Base-by-base conservation (phyloP, 2,888 invertebrate species). In the Eupithecia tripunctaria region DNA sequence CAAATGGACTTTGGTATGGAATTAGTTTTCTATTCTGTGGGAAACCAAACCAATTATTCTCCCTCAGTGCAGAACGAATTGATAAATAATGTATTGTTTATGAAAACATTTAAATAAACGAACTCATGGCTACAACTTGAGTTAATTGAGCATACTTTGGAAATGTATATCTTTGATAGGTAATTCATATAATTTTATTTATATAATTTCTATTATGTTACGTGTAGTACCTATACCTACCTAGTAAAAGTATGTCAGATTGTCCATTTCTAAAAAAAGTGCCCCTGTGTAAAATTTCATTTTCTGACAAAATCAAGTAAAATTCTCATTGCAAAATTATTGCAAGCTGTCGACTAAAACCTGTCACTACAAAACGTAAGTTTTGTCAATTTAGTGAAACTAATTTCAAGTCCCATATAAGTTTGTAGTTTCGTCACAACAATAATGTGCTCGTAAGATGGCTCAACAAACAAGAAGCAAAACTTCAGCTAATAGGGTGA, bases 401-500 rank as follows among this genome's bases (percentile, higher is more conserved):
- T 75, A 73, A 73, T 72, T 75, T 72, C 43, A 76, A 79, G 69
- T 73, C 62, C 68, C 76, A 76, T 75, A 75, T 74, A 77, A 69
- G 76, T 74, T 78, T 77, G 76, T 72, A 73, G 38, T 38, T 64
- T 25, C 75, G 73, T 77, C 78, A 76, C 73, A 73, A 77, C 79
- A 75, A 73, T 77, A 73, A 78, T 70, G 68, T 59, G 64, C 68
- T 73, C 75, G 66, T 79, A 72, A 75, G 78, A 81, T 78, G 78
- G 72, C 70, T 83, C 83, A 79, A 78, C 80, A 81, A 82, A 83
- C 80, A 81, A 82, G 82, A 82, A 81, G 81, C 83, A 82, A 82
- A 84, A 82, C 80, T 85, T 85, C 78, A 82, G 79, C 80, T 85
- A 84, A 85, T 85, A 85, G 78, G 81, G 81, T 78, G 75, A 75